Conservation (phyloP, 1,140 invertebrate species). For the Brachionus manjavacas region DNA sequence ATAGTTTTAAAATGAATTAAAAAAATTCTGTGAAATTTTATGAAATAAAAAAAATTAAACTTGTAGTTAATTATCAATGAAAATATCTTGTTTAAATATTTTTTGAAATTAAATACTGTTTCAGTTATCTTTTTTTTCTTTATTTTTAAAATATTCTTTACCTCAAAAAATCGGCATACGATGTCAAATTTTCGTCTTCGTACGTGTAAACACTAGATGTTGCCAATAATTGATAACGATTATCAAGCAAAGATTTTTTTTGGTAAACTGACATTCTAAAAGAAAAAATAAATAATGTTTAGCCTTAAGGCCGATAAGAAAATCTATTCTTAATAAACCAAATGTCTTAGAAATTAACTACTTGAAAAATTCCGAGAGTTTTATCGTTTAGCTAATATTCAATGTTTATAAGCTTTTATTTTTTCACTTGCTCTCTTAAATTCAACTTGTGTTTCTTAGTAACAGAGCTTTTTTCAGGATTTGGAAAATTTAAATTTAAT, state of each 20-base stretch:
- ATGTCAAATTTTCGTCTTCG: slow-evolving; percentile 34
- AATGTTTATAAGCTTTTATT: slow-evolving; percentile 31
- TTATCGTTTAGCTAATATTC: slow-evolving; percentile 7
- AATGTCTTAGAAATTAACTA: not conserved
- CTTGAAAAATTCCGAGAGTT: not conserved
- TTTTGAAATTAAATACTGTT: no score
- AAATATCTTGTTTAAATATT: no score
- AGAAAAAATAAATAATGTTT: not conserved
- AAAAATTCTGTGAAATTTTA: no score
- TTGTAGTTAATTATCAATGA: no score
- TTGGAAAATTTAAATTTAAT: not conserved
- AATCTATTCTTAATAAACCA: not conserved
- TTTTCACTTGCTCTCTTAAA: slow-evolving; percentile 10
- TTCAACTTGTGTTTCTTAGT: slow-evolving; percentile 27
- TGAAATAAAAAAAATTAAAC: no score
- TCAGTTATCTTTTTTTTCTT: no score
- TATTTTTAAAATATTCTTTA: not conserved
- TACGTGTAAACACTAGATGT: slow-evolving; percentile 32
- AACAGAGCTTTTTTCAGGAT: slow-evolving; percentile 29
- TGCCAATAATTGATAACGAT: slow-evolving; percentile 37
- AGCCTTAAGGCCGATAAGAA: not conserved
- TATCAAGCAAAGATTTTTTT: slow-evolving; percentile 19
- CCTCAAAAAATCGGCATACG: slow-evolving; percentile 41
- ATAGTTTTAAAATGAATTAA: no score
- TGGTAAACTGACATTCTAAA: slow-evolving; percentile 26